Conservation (phyloP, 1,140 invertebrate genomes). For the Heliconius nattereri region DNA sequence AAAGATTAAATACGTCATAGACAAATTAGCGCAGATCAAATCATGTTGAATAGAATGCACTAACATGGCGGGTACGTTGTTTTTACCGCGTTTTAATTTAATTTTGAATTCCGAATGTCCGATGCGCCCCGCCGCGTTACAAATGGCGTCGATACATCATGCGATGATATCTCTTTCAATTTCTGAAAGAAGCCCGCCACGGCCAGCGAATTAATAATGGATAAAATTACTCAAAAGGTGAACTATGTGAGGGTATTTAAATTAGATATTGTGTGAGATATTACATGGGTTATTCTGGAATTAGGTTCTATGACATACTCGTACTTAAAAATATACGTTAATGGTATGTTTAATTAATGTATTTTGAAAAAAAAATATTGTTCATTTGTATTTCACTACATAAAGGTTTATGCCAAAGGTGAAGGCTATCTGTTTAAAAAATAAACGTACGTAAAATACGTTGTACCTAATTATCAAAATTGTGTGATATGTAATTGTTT, state of each 20-base stretch:
- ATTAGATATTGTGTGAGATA: conserved; percentile 33
- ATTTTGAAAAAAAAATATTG: neutral
- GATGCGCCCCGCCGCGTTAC: conserved; percentile 72
- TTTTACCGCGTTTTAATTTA: conserved; percentile 79
- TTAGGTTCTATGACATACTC: neutral
- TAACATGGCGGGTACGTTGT: conserved; percentile 69
- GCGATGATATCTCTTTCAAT: conserved; percentile 80
- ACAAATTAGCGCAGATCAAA: conserved; percentile 79
- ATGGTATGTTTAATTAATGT: neutral
- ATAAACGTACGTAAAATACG: too few species aligned
- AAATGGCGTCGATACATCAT: conserved; percentile 79
- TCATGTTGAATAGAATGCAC: conserved; percentile 69
- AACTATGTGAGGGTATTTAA: conserved; percentile 56
- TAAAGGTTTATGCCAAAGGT: too few species aligned
- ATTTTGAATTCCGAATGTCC: conserved; percentile 75
- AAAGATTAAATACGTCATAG: conserved; percentile 55
- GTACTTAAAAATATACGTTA: too few species aligned
- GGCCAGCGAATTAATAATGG: conserved; percentile 72
- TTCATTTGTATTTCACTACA: neutral
- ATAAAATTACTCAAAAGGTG: conserved; percentile 56
- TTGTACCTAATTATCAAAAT: too few species aligned
- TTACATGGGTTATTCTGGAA: conserved; percentile 7
- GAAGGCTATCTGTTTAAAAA: too few species aligned
- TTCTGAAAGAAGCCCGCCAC: conserved; percentile 68
- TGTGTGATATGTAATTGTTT: too few species aligned